These are phyloP conservation scores for Sandelia bainsii DNA, from an alignment of 2,797 vertebrate genomes.

Conservation along the genomic window DNA sequence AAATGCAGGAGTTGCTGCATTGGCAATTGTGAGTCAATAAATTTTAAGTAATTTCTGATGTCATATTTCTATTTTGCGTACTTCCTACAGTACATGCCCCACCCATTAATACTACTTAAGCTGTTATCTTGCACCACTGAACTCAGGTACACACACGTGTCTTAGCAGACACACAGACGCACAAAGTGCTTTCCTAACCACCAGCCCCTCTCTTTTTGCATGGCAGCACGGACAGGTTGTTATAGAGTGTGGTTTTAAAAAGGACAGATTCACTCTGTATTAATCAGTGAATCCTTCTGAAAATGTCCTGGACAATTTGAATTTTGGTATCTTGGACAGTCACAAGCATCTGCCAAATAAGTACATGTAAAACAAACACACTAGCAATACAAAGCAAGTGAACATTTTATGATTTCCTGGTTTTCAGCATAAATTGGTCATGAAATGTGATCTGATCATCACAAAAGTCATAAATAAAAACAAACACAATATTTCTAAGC, in stretches of 20 bases:
- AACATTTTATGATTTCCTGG: too few relatives aligned
- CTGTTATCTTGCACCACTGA: neutral
- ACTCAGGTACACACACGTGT: neutral
- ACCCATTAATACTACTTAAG: slow-evolving; percentile 8
- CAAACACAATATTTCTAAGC: too few relatives aligned
- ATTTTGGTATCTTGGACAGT: too few relatives aligned
- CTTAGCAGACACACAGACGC: neutral
- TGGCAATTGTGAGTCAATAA: neutral
- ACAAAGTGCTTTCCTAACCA: neutral
- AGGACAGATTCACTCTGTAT: slow-evolving; percentile 6
- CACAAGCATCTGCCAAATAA: too few relatives aligned
- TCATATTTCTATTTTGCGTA: neutral
- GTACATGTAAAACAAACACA: too few relatives aligned
- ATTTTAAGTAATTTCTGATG: neutral
- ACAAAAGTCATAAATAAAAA: too few relatives aligned
- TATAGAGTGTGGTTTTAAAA: neutral
- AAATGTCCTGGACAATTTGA: neutral
- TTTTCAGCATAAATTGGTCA: too few relatives aligned
- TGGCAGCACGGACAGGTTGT: neutral
- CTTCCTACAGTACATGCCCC: neutral
- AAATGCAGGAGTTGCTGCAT: neutral
- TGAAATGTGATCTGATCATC: too few relatives aligned
- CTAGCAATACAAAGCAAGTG: too few relatives aligned
- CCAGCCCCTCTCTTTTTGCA: neutral
- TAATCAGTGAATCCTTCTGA: neutral